Evolutionary conservation across 53 echinoderm and acorn worm genomes (phyloP).

Genomic region (Astropecten irregularis): DNA sequence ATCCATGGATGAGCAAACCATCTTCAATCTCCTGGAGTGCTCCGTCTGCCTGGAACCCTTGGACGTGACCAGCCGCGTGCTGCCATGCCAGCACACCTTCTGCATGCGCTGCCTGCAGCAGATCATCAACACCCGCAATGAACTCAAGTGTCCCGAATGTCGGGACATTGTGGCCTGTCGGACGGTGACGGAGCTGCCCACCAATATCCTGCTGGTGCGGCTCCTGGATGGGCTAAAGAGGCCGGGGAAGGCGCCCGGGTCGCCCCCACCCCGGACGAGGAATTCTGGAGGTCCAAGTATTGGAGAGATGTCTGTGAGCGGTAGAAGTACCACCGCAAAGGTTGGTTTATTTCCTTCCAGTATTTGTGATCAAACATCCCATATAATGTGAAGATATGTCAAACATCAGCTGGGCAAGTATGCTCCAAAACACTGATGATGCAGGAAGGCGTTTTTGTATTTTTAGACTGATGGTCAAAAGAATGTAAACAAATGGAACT

Average conservation of each 20-base stretch:
- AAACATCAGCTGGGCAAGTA: too few relatives aligned
- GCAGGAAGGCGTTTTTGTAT: too few relatives aligned
- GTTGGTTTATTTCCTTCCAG: slow-evolving; percentile 33
- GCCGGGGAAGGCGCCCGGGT: slow-evolving; percentile 34
- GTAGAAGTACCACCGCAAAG: slow-evolving; percentile 53
- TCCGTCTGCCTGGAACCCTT: slow-evolving; percentile 91
- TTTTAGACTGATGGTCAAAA: too few relatives aligned
- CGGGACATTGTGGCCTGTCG: slow-evolving; percentile 74
- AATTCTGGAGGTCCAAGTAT: neutral
- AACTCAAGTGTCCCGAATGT: slow-evolving; percentile 93
- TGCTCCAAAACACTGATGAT: too few relatives aligned
- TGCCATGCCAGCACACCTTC: slow-evolving; percentile 95
- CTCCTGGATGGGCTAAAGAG: slow-evolving; percentile 83
- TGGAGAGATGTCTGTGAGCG: slow-evolving; percentile 11
- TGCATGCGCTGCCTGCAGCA: slow-evolving; percentile 91
- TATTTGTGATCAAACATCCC: too few relatives aligned
- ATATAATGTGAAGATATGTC: too few relatives aligned
- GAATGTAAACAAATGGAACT: too few relatives aligned
- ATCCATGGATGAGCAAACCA: slow-evolving; percentile 81
- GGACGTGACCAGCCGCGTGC: slow-evolving; percentile 83
- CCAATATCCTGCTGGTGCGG: slow-evolving; percentile 92
- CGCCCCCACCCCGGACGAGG: slow-evolving; percentile 30
- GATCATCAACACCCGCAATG: slow-evolving; percentile 77
- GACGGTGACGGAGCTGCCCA: slow-evolving; percentile 86
- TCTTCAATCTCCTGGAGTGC: slow-evolving; percentile 91